Evolutionary conservation across 2,888 invertebrate genomes (phyloP).

Genomic region (Ctena decussata): DNA sequence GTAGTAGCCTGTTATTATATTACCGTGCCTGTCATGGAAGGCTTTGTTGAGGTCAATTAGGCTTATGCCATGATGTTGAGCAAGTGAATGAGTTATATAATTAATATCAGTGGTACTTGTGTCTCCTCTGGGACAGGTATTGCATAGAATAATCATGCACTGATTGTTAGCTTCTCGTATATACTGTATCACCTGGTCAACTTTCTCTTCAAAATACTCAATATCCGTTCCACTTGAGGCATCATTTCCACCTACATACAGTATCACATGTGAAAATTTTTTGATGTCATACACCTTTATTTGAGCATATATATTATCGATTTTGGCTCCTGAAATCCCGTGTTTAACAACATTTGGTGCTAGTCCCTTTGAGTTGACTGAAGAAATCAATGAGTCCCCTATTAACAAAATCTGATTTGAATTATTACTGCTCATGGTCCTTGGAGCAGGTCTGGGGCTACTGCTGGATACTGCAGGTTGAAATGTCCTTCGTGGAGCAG

Average conservation of each 20-base stretch:
- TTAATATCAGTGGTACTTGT: not conserved
- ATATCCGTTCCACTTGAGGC: not conserved
- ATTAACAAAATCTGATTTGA: not conserved
- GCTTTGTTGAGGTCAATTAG: not conserved
- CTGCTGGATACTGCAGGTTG: not conserved
- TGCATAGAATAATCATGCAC: not conserved
- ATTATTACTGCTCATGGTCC: not conserved
- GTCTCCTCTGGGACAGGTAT: not conserved
- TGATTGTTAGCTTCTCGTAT: not conserved
- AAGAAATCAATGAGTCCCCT: not conserved
- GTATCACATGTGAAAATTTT: not conserved
- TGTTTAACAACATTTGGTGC: not conserved
- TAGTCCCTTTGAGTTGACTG: not conserved
- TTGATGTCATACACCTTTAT: not conserved
- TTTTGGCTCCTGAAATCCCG: not conserved
- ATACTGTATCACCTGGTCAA: not conserved
- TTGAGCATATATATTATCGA: not conserved
- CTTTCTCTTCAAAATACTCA: not conserved
- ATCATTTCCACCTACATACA: not conserved
- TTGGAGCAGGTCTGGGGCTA: not conserved
- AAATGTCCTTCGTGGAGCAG: not conserved
- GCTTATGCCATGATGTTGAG: not conserved
- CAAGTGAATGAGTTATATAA: not conserved
- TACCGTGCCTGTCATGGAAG: not conserved
- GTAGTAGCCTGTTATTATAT: not conserved